Evolutionary conservation across 2,888 invertebrate genomes (phyloP).

Genomic region (Spatulosminthurus flaviceps): DNA sequence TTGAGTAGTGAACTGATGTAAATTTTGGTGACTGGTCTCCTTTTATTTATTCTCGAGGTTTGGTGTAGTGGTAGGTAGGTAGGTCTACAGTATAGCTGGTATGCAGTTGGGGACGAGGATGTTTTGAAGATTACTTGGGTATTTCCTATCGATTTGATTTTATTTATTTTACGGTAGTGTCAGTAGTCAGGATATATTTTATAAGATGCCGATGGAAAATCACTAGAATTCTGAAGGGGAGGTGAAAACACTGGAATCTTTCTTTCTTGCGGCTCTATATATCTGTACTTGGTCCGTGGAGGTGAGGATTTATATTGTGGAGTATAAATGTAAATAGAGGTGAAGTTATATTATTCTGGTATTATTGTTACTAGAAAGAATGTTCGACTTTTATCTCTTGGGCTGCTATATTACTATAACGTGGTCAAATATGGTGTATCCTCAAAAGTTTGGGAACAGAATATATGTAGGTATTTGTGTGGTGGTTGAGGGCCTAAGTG

Average conservation of each 20-base stretch:
- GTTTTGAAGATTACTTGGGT: not conserved
- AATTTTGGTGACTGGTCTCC: not conserved
- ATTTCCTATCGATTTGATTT: not conserved
- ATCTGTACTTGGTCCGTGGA: not conserved
- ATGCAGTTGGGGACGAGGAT: not conserved
- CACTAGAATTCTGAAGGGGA: constrained; percentile 18
- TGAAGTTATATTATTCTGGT: not conserved
- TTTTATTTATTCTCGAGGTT: constrained; percentile 3
- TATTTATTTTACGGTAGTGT: not conserved
- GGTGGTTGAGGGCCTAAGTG: too few species aligned
- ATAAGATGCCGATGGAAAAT: not conserved
- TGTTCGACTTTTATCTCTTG: not conserved
- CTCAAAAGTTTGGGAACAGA: too few species aligned
- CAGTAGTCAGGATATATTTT: not conserved
- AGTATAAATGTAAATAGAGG: constrained; percentile 5
- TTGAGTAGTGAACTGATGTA: not conserved
- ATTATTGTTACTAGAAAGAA: not conserved
- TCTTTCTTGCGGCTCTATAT: constrained; percentile 18
- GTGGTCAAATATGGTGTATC: not conserved
- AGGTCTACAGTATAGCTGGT: not conserved
- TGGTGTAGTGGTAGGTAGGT: too few species aligned
- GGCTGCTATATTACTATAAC: not conserved
- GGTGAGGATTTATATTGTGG: not conserved
- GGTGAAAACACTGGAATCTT: constrained; percentile 18
- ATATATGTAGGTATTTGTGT: too few species aligned